phyloP scores from a whole-genome alignment of 1,140 invertebrate species.

The Magallana gigas region DNA sequence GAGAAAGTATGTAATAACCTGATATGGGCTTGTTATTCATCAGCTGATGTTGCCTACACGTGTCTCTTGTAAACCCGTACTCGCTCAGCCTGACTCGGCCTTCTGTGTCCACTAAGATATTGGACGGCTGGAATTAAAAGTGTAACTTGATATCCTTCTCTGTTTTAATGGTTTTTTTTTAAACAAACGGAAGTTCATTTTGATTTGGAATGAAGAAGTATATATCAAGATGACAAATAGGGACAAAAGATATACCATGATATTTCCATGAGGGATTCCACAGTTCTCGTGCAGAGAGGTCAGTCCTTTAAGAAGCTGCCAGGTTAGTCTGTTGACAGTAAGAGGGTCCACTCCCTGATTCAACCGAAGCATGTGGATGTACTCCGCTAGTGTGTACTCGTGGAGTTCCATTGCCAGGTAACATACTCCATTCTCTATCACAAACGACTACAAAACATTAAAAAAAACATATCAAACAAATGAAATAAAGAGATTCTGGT shows the following conservation, averaged over 20 bases:
- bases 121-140: slow-evolving; percentile 60
- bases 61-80: slow-evolving; percentile 61
- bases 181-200: no score
- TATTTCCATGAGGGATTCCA: slow-evolving; percentile 64
- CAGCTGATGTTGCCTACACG: neutral
- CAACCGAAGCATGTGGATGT: slow-evolving; percentile 58
- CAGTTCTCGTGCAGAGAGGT: slow-evolving; percentile 65
- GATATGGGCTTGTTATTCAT: neutral
- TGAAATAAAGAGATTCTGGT: neutral
- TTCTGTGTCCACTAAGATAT: slow-evolving; percentile 67
- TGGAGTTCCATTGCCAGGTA: slow-evolving; percentile 70
- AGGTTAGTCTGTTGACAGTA: slow-evolving; percentile 62
- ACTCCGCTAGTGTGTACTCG: slow-evolving; percentile 71
- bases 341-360: slow-evolving; percentile 60
- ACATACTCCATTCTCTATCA: slow-evolving; percentile 38
- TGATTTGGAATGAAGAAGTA: no score
- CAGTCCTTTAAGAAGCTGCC: slow-evolving; percentile 70
- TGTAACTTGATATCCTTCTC: neutral
- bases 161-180: no score
- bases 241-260: slow-evolving; percentile 60
- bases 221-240: no score
- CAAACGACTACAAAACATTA: slow-evolving; percentile 44
- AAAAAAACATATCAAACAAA: neutral
- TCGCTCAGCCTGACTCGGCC: slow-evolving; percentile 66
- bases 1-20: neutral